Evolutionary conservation across 1,140 invertebrate species (phyloP).

Genomic region (Batillaria attramentaria): DNA sequence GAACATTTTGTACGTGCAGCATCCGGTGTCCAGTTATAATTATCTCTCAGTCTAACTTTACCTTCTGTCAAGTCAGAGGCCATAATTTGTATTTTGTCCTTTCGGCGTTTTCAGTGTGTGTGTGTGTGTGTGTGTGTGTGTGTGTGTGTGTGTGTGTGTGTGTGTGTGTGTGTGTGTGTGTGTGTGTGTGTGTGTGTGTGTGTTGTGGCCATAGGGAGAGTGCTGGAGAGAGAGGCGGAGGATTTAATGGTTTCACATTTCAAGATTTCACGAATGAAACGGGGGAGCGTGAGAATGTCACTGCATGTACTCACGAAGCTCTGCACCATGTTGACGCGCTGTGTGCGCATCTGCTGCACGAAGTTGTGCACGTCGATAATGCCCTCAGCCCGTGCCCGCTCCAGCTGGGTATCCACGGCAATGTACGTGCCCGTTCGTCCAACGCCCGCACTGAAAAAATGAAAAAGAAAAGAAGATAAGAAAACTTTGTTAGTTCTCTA

Average conservation of each 20-base stretch:
- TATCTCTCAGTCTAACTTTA: no score
- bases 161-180: neutral
- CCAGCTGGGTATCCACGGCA: conserved; percentile 68
- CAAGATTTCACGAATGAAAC: neutral
- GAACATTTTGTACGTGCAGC: no score
- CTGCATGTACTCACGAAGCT: conserved; percentile 64
- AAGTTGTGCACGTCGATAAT: conserved; percentile 69
- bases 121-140: no score
- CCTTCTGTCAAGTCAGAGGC: no score
- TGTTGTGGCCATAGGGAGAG: neutral
- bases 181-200: no score
- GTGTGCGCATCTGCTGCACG: conserved; percentile 68
- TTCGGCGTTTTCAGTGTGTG: no score
- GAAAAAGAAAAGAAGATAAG: neutral
- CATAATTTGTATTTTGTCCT: no score
- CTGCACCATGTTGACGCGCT: conserved; percentile 72
- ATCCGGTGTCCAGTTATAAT: no score
- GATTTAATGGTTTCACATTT: neutral
- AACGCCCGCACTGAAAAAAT: conserved; percentile 71
- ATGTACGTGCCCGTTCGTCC: conserved; percentile 72
- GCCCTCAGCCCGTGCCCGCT: conserved; percentile 62
- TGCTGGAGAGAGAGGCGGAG: neutral
- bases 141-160: no score
- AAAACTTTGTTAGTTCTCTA: no score
- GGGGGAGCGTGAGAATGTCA: neutral